Conservation (phyloP, 2,888 invertebrate species). For the Hoplodrina blanda region DNA sequence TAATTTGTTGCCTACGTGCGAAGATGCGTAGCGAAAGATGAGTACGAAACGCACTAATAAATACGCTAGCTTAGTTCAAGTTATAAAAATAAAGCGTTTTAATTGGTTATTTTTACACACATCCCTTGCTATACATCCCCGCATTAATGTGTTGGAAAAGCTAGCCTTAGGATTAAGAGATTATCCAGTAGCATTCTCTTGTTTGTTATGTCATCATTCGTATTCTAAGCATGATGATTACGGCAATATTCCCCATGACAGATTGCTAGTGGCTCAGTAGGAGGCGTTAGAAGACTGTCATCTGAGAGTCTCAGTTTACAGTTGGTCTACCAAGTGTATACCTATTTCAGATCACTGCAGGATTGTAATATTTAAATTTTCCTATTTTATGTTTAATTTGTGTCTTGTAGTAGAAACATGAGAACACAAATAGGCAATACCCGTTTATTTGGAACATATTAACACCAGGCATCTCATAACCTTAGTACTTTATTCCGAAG, state of each 20-base stretch:
- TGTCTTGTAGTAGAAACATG: too few relatives aligned
- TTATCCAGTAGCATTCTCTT: background rate
- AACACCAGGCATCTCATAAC: constrained; percentile 2
- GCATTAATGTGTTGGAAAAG: too few relatives aligned
- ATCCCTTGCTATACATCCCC: too few relatives aligned
- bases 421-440: background rate
- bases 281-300: constrained; percentile 15
- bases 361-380: too few relatives aligned
- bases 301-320: too few relatives aligned
- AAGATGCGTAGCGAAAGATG: background rate
- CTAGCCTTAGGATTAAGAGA: background rate
- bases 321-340: too few relatives aligned
- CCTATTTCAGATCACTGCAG: too few relatives aligned
- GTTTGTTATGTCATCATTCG: background rate
- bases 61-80: too few relatives aligned
- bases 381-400: too few relatives aligned
- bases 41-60: background rate
- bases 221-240: background rate
- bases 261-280: constrained; percentile 16
- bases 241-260: background rate
- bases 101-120: too few relatives aligned
- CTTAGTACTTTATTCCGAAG: constrained; percentile 7
- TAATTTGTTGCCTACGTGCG: background rate
- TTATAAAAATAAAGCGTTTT: too few relatives aligned
- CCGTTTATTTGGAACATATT: constrained; percentile 1